These are phyloP conservation scores for Xiphorhynchus elegans DNA, from an alignment of 2,113 vertebrate species.

Conservation along the genomic window DNA sequence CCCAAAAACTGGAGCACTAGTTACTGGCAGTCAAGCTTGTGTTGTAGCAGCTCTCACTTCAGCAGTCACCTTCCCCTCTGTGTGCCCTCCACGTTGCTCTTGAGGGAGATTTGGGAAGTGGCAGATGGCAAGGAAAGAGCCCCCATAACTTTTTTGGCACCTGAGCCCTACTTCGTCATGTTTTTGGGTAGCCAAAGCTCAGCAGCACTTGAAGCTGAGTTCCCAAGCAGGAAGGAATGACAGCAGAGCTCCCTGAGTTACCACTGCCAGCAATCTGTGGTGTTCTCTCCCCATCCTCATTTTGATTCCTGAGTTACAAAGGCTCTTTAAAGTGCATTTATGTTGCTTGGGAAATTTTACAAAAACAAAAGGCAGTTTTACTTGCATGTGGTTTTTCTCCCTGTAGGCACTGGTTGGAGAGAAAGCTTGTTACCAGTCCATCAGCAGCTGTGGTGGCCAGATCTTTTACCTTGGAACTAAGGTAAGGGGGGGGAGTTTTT, in stretches of 20 bases:
- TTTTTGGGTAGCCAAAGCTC: not conserved
- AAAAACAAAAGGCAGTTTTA: not conserved
- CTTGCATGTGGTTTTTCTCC: not conserved
- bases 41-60: not conserved
- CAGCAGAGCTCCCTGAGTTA: not conserved
- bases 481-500: constrained; percentile 70
- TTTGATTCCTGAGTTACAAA: not conserved
- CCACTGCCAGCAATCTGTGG: not conserved
- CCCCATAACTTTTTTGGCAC: not conserved
- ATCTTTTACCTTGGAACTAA: constrained; percentile 96
- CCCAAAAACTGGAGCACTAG: not conserved
- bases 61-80: not conserved
- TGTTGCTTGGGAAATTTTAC: not conserved
- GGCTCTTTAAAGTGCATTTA: not conserved
- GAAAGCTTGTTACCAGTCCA: constrained; percentile 96
- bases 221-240: not conserved
- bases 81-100: not conserved
- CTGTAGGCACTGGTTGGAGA: constrained; percentile 94
- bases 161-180: not conserved
- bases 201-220: not conserved
- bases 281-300: not conserved
- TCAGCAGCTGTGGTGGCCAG: constrained; percentile 91
- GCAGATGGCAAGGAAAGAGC: not conserved
- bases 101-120: not conserved
- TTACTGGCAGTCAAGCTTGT: not conserved